Evolutionary conservation across 2,113 vertebrate species (phyloP), one percentile per base, ranked within the genome.

Genomic region (Ploceus nigricollis): DNA sequence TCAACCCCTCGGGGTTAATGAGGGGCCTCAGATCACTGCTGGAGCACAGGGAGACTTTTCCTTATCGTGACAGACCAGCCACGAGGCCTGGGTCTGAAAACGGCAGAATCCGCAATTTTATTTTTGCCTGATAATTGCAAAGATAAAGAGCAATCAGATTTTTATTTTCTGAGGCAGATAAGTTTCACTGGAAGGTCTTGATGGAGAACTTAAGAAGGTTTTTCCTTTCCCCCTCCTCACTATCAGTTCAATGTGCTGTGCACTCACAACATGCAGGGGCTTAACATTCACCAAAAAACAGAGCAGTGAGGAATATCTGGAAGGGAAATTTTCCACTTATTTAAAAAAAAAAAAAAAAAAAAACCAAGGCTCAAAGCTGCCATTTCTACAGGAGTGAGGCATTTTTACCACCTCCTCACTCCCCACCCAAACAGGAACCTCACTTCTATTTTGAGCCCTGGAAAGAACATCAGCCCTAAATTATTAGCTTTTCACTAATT

Each of bases 191-290:
- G 76, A 72, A 95, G 45, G 64, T 15, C 42, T 35, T 63, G 65
- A 33, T 16, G 22, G 57, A 51, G 45, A 84, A 35, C 30, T 69
- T 37, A 1, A 51, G 30, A 18, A 40, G 72, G 5, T 64, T 84
- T 73, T 57, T 40, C 28, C 71, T 75, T 30, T 44, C 42, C 40
- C 42, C 9, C 0, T 54, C n/a, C 63, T 70, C 81, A 17, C 39
- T 10, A 3, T 30, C 64, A 42, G 37, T 31, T 61, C 25, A 24
- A 61, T 0, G 19, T 2, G 15, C 21, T 9, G 2, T 0, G 3
- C 65, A 13, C 65, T 25, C 65, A 0, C 5, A 51, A 16, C 65
- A 7, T 0, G 3, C 70, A 68, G 9, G 57, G 75, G 10, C 48
- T 79, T n/a, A 18, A 25, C 19, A 10, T 3, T 39, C 11, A 39